A percentile compares a stretch with the other conserved stretches of the same genome.
phyloP scores from a whole-genome alignment of 2,113 vertebrate genomes.

The Eurystomus gularis region DNA sequence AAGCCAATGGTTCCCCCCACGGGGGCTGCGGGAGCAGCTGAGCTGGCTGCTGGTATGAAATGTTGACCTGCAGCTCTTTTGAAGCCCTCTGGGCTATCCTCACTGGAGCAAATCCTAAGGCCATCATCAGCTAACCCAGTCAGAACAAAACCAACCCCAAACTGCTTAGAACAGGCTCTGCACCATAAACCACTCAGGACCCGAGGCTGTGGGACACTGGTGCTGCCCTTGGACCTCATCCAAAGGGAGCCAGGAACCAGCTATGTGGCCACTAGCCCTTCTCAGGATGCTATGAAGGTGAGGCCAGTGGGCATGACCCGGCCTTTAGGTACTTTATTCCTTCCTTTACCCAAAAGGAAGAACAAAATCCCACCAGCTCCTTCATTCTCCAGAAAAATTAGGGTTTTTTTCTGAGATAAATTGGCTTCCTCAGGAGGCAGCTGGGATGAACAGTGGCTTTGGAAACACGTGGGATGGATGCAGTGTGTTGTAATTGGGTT shows the following conservation, averaged over 20 bases:
- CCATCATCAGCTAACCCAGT: background rate
- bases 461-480: background rate
- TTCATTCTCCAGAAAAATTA: background rate
- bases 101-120: background rate
- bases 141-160: background rate
- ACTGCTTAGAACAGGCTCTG: background rate
- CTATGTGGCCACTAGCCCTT: background rate
- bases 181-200: background rate
- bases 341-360: background rate
- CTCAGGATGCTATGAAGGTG: accelerated
- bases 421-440: background rate
- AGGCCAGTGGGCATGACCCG: accelerated
- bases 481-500: background rate
- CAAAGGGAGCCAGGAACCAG: background rate
- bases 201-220: accelerated
- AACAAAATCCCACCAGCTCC: background rate
- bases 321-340: background rate
- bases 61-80: background rate
- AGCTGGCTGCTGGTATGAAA: background rate
- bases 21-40: background rate
- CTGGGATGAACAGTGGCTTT: background rate
- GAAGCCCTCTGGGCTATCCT: background rate
- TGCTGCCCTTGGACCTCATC: background rate
- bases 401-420: background rate
- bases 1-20: accelerated